Evolutionary conservation across 1,140 invertebrate species (phyloP).

Genomic region (Orchestia grillus): DNA sequence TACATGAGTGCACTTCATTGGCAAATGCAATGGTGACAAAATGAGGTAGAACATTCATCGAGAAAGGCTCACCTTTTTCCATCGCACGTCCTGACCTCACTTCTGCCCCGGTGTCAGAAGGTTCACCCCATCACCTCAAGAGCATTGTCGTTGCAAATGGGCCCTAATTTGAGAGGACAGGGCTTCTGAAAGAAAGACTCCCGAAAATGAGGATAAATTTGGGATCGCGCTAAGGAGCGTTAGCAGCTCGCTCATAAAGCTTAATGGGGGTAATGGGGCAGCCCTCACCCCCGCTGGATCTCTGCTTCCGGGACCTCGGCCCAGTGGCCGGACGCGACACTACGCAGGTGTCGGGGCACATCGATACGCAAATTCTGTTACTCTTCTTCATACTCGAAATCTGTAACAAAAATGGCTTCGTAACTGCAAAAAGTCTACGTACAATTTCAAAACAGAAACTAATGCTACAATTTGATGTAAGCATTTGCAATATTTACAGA

Average conservation of each 20-base stretch:
- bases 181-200: constrained; percentile 29
- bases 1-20: neutral
- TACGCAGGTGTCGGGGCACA: too few relatives aligned
- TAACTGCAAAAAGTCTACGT: neutral
- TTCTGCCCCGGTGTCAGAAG: neutral
- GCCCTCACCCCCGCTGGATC: neutral
- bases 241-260: constrained; percentile 40
- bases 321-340: neutral
- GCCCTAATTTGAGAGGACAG: constrained; percentile 19
- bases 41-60: neutral
- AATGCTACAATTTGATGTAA: neutral
- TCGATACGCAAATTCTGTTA: neutral
- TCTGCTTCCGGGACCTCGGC: neutral
- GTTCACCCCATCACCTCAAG: neutral
- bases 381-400: neutral
- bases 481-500: neutral
- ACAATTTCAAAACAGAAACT: too few relatives aligned
- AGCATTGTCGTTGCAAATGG: neutral
- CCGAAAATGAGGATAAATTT: constrained; percentile 42
- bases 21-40: neutral
- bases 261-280: constrained; percentile 29
- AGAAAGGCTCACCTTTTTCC: neutral
- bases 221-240: constrained; percentile 8
- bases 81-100: neutral
- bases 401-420: neutral